Percentiles rank a stretch among this genome's conserved stretches.
These are phyloP conservation scores for Zaprionus ornatus DNA, from an alignment of 1,140 invertebrate species.

Conservation along the genomic window DNA sequence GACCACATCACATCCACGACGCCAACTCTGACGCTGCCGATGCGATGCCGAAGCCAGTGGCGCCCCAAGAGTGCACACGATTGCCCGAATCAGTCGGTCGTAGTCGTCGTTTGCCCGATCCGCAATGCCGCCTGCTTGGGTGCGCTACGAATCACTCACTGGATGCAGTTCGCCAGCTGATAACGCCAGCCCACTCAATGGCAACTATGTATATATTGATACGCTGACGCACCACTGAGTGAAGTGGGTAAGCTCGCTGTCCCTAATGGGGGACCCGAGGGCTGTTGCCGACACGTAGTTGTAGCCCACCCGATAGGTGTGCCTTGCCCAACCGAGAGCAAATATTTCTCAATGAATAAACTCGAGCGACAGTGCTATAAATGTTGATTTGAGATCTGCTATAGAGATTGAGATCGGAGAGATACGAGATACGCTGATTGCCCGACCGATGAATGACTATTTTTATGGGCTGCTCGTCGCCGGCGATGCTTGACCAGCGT, in stretches of 20 bases:
- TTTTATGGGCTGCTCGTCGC: conserved; percentile 22
- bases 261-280: neutral
- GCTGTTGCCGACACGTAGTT: conserved; percentile 11
- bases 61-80: conserved; percentile 19
- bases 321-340: neutral
- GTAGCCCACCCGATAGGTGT: conserved; percentile 33
- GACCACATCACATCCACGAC: conserved; percentile 38
- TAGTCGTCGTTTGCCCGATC: neutral
- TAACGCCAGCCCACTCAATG: conserved; percentile 21
- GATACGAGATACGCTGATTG: conserved; percentile 17
- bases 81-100: conserved; percentile 1
- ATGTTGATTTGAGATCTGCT: conserved; percentile 34
- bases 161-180: conserved; percentile 27
- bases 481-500: conserved; percentile 17
- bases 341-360: conserved; percentile 21
- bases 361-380: conserved; percentile 70
- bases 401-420: neutral
- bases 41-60: conserved; percentile 8
- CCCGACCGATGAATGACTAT: conserved; percentile 48
- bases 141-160: conserved; percentile 27
- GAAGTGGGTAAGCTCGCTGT: neutral
- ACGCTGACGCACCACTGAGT: neutral
- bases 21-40: conserved; percentile 10
- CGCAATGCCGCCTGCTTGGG: neutral
- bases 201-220: neutral